These are phyloP conservation scores for Chroicocephalus ridibundus DNA, from an alignment of 2,113 vertebrate species.

Conservation along the genomic window DNA sequence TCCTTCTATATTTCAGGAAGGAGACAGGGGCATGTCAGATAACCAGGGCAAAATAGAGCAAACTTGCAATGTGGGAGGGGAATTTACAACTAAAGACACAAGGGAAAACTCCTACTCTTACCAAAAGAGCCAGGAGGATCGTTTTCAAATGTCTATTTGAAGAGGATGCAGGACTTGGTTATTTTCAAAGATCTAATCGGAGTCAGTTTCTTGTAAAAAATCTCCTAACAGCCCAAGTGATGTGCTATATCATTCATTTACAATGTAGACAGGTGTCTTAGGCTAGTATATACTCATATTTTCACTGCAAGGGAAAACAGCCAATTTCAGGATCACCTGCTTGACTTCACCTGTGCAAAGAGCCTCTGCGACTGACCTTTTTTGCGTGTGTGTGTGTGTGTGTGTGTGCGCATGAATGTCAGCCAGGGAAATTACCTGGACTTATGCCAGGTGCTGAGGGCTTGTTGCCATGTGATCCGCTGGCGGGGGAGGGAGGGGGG, in stretches of 20 bases:
- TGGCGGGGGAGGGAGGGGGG: not conserved
- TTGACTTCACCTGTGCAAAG: not conserved
- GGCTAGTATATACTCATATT: fast-evolving
- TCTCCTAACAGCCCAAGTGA: not conserved
- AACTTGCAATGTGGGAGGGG: constrained; percentile 14
- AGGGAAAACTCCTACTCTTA: constrained; percentile 38
- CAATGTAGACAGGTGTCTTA: not conserved
- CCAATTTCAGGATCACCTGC: not conserved
- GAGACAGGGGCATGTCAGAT: not conserved
- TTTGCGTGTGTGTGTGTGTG: too few species aligned
- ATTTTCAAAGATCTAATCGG: not conserved
- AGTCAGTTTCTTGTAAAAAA: not conserved
- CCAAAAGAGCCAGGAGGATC: not conserved
- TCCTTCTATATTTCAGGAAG: not conserved
- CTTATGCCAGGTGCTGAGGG: not conserved
- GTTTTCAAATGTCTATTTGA: not conserved
- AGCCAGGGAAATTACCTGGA: constrained; percentile 32
- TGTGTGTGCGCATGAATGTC: not conserved
- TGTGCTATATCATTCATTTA: not conserved
- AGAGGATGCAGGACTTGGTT: not conserved
- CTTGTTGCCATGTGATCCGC: not conserved
- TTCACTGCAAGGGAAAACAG: not conserved
- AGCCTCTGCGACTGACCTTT: not conserved
- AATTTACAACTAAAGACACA: not conserved
- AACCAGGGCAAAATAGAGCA: not conserved